These are phyloP conservation scores for Dendrolimus houi DNA, from an alignment of 2,888 invertebrate species.

Conservation along the genomic window DNA sequence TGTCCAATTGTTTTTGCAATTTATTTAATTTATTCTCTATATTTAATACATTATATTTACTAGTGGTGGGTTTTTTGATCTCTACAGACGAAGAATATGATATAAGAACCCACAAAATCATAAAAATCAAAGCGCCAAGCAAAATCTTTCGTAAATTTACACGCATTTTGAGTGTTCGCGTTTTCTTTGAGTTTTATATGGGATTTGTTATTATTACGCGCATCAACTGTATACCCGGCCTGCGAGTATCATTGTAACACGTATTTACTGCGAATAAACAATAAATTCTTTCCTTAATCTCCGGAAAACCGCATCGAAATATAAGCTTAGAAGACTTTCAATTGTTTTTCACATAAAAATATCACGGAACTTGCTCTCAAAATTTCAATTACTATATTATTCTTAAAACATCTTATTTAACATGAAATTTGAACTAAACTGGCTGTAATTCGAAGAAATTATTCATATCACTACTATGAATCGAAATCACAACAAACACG, in stretches of 20 bases:
- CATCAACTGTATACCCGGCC: no score
- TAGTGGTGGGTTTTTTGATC: conserved; percentile 21
- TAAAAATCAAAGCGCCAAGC: conserved; percentile 24
- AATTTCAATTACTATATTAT: no score
- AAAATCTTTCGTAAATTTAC: conserved; percentile 48
- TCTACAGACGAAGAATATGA: conserved; percentile 41
- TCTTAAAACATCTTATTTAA: no score
- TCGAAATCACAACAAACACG: conserved; percentile 23
- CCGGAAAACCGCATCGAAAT: background rate
- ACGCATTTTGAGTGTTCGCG: conserved; percentile 41
- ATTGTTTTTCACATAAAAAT: background rate
- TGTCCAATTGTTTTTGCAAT: conserved; percentile 36
- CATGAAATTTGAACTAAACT: no score
- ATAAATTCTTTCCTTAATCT: background rate
- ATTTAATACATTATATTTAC: conserved; percentile 19
- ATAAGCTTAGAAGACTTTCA: background rate
- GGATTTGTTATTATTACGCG: background rate
- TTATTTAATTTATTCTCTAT: conserved; percentile 38
- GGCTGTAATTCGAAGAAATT: no score
- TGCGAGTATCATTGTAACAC: background rate
- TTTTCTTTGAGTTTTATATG: background rate
- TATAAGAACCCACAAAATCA: conserved; percentile 44
- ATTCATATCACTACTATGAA: background rate
- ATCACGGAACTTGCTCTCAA: no score
- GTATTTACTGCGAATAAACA: background rate